phyloP scores from a whole-genome alignment of 1,140 invertebrate genomes.

The Drosophila melanogaster region Release_6_plus_ISO1_MT NT_033779.5:13199001-13199500 shows the following conservation, averaged over 20 bases:
- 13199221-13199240: constrained; percentile 4
- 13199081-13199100: not conserved
- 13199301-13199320: not conserved
- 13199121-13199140: not conserved
- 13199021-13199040: constrained; percentile 33
- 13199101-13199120: not conserved
- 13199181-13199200: not conserved
- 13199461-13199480: constrained; percentile 33
- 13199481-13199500: constrained; percentile 37
- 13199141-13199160: not conserved
- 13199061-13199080: not conserved
- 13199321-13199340: not conserved
- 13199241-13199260: constrained; percentile 22
- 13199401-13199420: not conserved
- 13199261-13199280: constrained; percentile 3
- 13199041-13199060: constrained; percentile 6
- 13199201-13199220: too few relatives aligned
- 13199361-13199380: constrained; percentile 50
- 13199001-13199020: constrained; percentile 17
- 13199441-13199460: constrained; percentile 6
- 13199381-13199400: constrained; percentile 24
- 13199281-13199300: constrained; percentile 2
- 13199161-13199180: not conserved
- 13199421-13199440: constrained; percentile 4
- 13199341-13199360: constrained; percentile 1